Base-by-base conservation (phyloP, 2,113 vertebrate genomes). In the Poecilia latipinna region DNA sequence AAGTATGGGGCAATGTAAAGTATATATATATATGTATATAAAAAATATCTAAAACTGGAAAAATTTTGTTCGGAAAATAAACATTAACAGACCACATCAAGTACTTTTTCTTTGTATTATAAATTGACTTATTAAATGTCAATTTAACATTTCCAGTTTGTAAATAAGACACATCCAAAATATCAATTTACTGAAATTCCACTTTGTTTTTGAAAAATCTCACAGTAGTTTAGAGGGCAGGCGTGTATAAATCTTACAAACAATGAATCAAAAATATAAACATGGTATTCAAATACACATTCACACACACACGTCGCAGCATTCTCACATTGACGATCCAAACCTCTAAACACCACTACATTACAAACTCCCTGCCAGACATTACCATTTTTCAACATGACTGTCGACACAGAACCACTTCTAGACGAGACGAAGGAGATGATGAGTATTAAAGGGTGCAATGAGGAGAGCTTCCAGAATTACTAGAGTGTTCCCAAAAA, bases 381-480 rank as follows among this genome's bases (percentile, higher is more conserved):
- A 54, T 65, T 19, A 72, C 78, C 68, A 24, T 57, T 19, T 24
- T 4, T 77, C 51, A 62, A 32, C 35, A 83, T 73, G 35, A 78
- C 63, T 61, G 51, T 82, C 39, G 48, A 70, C 65, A 87, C 77
- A 62, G 68, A 11, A 72, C 60, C 77, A 89, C 85, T 80, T 10
- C 73, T 57, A 85, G 39, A 90, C 70, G 75, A 84, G 66, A 90
- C 85, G 83, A 22, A 61, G 61, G 89, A 37, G 66, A 83, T 77
- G 73, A 61, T 13, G 65, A 71, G 81, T 90, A 95, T 94, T 94
- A 94, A 95, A 95, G 65, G 93, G 93, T 94, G 94, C 92, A 94
- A 93, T 86, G 61, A 77, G 66, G 72, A 63, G 26, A 74, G 51
- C 51, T 70, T 72, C 68, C 39, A n/a, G 4, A 28, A 67, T 22